Evolutionary conservation across 2,888 invertebrate species (phyloP).

Genomic region (Geophilus truncorum): DNA sequence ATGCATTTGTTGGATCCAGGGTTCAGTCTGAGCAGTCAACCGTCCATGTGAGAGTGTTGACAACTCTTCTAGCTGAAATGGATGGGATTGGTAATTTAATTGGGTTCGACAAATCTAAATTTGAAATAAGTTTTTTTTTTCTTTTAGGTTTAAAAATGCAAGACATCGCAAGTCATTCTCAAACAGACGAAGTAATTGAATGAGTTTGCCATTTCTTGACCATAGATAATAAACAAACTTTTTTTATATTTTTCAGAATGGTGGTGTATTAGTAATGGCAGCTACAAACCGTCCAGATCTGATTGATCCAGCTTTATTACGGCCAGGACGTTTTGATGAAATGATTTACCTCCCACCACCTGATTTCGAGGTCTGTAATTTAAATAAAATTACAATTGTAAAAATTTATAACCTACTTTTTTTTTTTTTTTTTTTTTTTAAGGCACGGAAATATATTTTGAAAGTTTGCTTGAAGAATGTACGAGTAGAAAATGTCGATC

Average conservation of each 20-base stretch:
- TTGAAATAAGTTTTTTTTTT: background rate
- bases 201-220: too few species aligned
- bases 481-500: background rate
- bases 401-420: too few species aligned
- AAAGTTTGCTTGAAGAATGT: background rate
- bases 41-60: constrained; percentile 57
- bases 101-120: background rate
- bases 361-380: too few species aligned
- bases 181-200: background rate
- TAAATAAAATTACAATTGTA: too few species aligned
- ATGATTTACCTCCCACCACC: constrained; percentile 60
- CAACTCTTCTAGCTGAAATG: constrained; percentile 61
- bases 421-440: too few species aligned
- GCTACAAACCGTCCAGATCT: constrained; percentile 63
- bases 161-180: background rate
- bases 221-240: too few species aligned
- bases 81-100: constrained; percentile 58
- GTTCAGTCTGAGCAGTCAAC: constrained; percentile 45
- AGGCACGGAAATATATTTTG: background rate
- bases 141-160: background rate
- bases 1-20: constrained; percentile 50
- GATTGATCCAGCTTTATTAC: constrained; percentile 58
- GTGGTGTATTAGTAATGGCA: constrained; percentile 57
- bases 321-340: constrained; percentile 61
- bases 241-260: too few species aligned